Conservation (phyloP, 2,113 vertebrate genomes). For the Cryptotis parvus region DNA sequence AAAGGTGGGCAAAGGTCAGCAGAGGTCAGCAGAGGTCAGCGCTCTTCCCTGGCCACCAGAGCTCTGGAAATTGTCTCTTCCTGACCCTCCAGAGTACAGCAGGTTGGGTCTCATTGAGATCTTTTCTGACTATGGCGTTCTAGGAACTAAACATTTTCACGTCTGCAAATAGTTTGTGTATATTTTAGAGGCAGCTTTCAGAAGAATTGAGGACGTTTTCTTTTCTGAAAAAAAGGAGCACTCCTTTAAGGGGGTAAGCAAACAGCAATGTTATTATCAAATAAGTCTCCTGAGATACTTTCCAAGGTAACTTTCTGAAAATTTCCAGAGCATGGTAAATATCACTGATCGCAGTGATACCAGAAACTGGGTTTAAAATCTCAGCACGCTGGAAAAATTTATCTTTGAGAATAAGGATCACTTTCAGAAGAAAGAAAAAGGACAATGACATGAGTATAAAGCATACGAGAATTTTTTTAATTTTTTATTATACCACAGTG, state of each 20-base stretch:
- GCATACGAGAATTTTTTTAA: neutral
- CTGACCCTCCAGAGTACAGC: neutral
- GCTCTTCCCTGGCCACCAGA: neutral
- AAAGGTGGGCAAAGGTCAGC: no score
- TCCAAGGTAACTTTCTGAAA: constrained; percentile 2
- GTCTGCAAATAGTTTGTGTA: constrained; percentile 6
- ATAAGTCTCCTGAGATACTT: constrained; percentile 19
- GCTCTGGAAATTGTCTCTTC: neutral
- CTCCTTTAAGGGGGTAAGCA: constrained; percentile 8
- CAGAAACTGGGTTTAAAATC: constrained; percentile 26
- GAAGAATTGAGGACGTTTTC: neutral
- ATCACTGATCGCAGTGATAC: constrained; percentile 43
- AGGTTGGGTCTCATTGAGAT: neutral
- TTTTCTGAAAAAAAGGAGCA: neutral
- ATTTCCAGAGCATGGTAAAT: constrained; percentile 33
- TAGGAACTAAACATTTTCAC: constrained; percentile 11
- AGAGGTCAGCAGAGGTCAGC: no score
- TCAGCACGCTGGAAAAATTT: neutral
- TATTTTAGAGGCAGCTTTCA: constrained; percentile 26
- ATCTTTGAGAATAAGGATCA: neutral
- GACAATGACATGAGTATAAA: constrained; percentile 2
- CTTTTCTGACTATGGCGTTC: neutral
- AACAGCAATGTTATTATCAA: neutral
- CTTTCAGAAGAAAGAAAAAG: constrained; percentile 14
- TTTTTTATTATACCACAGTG: no score